These are phyloP conservation scores for Drosophila birchii DNA, from an alignment of 2,888 invertebrate genomes.

Conservation along the genomic window DNA sequence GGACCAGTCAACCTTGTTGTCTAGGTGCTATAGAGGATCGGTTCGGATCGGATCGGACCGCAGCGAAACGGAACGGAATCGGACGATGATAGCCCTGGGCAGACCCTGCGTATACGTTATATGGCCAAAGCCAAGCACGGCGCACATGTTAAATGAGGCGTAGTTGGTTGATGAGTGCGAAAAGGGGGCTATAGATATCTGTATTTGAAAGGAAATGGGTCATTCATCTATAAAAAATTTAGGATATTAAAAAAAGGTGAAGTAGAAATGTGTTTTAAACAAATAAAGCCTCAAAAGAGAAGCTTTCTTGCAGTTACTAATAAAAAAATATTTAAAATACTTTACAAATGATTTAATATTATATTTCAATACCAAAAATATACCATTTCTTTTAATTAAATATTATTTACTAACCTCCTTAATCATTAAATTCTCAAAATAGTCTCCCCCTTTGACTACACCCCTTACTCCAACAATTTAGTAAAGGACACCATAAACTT, in stretches of 20 bases:
- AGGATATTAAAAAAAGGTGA: background rate
- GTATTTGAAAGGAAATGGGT: background rate
- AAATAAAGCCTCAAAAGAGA: too few relatives aligned
- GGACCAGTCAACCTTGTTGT: conserved; percentile 52
- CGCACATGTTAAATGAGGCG: conserved; percentile 31
- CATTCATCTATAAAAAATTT: background rate
- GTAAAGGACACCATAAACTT: conserved; percentile 13
- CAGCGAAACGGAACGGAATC: conserved; percentile 29
- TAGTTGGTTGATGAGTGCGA: background rate
- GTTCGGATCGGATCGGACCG: background rate
- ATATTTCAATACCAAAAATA: background rate
- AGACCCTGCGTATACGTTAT: conserved; percentile 67
- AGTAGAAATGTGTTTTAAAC: too few relatives aligned
- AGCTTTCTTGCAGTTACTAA: too few relatives aligned
- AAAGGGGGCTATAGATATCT: background rate
- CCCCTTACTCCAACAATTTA: background rate
- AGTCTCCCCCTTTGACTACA: background rate
- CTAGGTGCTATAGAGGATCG: conserved; percentile 51
- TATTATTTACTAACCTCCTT: background rate
- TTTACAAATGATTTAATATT: background rate
- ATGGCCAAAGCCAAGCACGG: conserved; percentile 48
- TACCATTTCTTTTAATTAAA: background rate
- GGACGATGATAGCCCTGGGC: conserved; percentile 59
- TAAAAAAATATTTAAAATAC: background rate
- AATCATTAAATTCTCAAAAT: background rate